A percentile compares a stretch with the other conserved stretches of the same genome.
Conservation (phyloP, 2,888 invertebrate species). For the Xestia c-nigrum region DNA sequence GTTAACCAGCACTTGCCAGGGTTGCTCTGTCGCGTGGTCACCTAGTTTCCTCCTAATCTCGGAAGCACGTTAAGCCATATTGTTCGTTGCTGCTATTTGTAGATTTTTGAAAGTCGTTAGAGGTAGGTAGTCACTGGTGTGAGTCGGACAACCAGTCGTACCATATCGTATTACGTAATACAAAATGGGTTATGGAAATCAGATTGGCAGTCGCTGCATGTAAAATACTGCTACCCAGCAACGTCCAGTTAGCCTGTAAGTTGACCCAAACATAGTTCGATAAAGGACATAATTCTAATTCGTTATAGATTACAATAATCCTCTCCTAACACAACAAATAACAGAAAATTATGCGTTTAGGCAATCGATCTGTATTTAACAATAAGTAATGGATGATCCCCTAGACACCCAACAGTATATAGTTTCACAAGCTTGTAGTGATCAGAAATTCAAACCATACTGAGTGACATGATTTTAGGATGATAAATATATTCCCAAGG, state of each 20-base stretch:
- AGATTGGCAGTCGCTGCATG: not conserved
- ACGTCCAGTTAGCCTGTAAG: too few relatives aligned
- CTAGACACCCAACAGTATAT: slow-evolving; percentile 3
- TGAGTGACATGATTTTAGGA: slow-evolving; percentile 58
- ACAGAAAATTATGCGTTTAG: slow-evolving; percentile 21
- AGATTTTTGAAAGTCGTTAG: not conserved
- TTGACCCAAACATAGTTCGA: too few relatives aligned
- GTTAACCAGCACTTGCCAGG: not conserved
- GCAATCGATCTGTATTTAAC: slow-evolving; percentile 52
- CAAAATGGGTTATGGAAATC: not conserved
- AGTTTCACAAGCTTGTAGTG: slow-evolving; percentile 32
- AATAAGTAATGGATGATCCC: slow-evolving; percentile 63
- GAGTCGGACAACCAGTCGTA: not conserved
- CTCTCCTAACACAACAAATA: not conserved
- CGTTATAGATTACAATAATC: not conserved
- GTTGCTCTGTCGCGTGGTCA: not conserved
- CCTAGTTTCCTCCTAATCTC: not conserved
- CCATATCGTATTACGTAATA: not conserved
- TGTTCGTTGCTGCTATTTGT: not conserved
- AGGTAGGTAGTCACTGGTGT: not conserved
- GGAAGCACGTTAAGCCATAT: not conserved
- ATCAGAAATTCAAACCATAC: slow-evolving; percentile 15
- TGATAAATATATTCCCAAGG: slow-evolving; percentile 55
- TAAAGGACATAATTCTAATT: not conserved
- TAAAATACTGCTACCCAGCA: too few relatives aligned